Evolutionary conservation across 2,888 invertebrate genomes (phyloP).

Genomic region (Dasypolia templi): DNA sequence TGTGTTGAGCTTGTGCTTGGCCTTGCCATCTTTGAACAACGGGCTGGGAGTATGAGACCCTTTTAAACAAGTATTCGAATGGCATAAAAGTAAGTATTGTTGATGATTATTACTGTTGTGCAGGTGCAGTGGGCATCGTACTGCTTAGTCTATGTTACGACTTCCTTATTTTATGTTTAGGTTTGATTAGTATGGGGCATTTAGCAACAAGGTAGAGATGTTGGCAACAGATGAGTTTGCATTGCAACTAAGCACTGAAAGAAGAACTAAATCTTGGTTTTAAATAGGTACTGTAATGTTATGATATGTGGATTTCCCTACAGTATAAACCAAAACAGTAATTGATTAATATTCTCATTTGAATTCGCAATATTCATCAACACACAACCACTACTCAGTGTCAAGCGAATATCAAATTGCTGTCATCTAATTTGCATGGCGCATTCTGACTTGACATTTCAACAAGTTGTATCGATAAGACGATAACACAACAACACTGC

Average conservation of each 20-base stretch:
- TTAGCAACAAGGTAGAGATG: neutral
- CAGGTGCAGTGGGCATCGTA: neutral
- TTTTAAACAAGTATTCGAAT: neutral
- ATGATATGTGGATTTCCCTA: neutral
- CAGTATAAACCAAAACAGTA: neutral
- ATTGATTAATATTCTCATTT: conserved; percentile 42
- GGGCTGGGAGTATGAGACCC: too few species aligned
- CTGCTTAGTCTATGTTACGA: neutral
- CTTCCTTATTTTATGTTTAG: neutral
- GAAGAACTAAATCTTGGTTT: neutral
- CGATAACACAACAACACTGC: conserved; percentile 35
- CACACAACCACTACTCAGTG: conserved; percentile 29
- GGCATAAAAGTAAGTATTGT: neutral
- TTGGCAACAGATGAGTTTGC: neutral
- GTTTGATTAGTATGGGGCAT: neutral
- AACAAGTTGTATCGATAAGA: conserved; percentile 42
- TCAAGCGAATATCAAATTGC: conserved; percentile 31
- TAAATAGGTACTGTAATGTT: neutral
- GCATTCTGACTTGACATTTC: conserved; percentile 28
- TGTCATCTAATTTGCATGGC: conserved; percentile 40
- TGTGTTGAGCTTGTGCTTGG: neutral
- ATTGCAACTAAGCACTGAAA: neutral
- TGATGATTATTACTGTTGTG: neutral
- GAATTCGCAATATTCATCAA: conserved; percentile 28
- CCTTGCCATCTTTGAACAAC: neutral